Base-by-base conservation (phyloP, 2,797 vertebrate genomes). In the Anguilla obscura region DNA sequence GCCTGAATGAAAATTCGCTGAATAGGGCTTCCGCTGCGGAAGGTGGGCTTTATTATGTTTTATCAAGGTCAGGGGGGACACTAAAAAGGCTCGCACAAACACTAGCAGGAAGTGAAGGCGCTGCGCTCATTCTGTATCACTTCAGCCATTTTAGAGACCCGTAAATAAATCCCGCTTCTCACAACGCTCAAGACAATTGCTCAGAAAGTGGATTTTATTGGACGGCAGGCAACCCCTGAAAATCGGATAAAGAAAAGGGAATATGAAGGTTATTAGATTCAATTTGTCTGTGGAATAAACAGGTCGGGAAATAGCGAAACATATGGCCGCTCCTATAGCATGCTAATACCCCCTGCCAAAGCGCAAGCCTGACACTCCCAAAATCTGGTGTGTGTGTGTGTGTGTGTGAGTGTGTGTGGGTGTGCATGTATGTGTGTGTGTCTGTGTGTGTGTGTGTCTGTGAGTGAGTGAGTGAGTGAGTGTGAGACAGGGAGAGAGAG, bases 241-340 rank as follows among this genome's bases (percentile, higher is more conserved):
- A 74, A 45, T 16, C 33, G 0, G 14, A 63, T 21, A 33, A 40
- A 79, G 74, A 79, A 79, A 40, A 79, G 45, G 12, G 48, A 71
- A 50, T 63, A 54, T 71, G 21, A 6, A 52, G 24, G 21, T 86
- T 3, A 69, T 52, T 52, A 52, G 66, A 71, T 33, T 86, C 30
- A 14, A 2, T 30, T 86, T n/a, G 18, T n/a, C 45, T n/a, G 45
- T 45, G 24, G 63, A 52, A 18, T 74, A 14, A 71, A 27, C 8
- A 6, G 48, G 63, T 91, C 80, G 36, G 45, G 63, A 89, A 91
- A 92, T 88, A 92, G 58, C 86, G 91, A 90, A 91, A 84, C 95
- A 96, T 95, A 96, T 96, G 95, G 94, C 88, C 88, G 91, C 94
- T 93, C 94, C 94, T 94, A 94, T 94, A 94, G 94, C 88, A 92